A percentile compares a stretch with the other conserved stretches of the same genome.
Conservation (phyloP, 2,888 invertebrate genomes). For the Polyploca ridens region DNA sequence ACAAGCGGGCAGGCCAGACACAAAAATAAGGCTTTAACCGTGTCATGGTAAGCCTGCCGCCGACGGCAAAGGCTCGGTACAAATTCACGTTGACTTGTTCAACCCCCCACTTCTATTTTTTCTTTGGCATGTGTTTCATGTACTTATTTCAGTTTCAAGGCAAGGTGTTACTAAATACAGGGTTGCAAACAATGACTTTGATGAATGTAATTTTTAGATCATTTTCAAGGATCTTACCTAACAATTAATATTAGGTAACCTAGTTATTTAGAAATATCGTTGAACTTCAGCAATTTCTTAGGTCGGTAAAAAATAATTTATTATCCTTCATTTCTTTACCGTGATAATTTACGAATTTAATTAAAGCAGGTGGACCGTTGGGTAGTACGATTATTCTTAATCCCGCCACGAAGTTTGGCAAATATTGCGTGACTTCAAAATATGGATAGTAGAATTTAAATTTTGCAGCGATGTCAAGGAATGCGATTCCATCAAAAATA, state of each 20-base stretch:
- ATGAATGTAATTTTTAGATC: not conserved
- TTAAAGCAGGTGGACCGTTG: conserved; percentile 4
- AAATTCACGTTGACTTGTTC: conserved; percentile 79
- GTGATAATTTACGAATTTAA: conserved; percentile 1
- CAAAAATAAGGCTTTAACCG: conserved; percentile 84
- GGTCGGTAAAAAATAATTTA: conserved; percentile 9
- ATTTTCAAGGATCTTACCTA: not conserved
- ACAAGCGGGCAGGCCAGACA: conserved; percentile 81
- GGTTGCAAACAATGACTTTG: not conserved
- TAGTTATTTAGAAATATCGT: not conserved
- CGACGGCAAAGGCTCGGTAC: conserved; percentile 83
- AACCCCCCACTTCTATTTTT: conserved; percentile 56
- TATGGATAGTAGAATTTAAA: conserved; percentile 13
- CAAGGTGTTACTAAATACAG: not conserved
- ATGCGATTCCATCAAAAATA: conserved; percentile 47
- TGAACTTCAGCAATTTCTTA: not conserved
- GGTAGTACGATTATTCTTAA: conserved; percentile 2
- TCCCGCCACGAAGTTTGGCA: not conserved
- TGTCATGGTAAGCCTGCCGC: conserved; percentile 83
- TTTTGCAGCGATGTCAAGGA: conserved; percentile 16
- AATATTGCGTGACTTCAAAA: conserved; percentile 1
- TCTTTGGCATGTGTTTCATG: conserved; percentile 47
- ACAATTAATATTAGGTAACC: not conserved
- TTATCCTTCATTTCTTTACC: conserved; percentile 5
- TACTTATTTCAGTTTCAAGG: too few species aligned